phyloP scores from a whole-genome alignment of 2,113 vertebrate species.

The Ardeotis arabs region DNA sequence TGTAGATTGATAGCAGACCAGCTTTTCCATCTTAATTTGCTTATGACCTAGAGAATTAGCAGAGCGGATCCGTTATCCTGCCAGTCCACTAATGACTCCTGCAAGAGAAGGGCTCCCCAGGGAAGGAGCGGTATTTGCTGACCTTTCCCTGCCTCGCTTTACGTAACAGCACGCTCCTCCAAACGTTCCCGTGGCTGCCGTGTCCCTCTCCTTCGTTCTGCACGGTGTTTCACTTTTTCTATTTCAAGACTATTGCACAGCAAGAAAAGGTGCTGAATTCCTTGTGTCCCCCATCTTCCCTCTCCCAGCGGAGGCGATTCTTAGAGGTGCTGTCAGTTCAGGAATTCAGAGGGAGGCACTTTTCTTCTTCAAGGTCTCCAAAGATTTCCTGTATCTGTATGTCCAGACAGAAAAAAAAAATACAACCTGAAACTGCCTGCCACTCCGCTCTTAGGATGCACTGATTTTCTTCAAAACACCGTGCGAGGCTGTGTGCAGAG shows the following conservation, averaged over 20 bases:
- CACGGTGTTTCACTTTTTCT: neutral
- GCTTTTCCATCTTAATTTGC: slow-evolving; percentile 52
- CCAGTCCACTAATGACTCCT: neutral
- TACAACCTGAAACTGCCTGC: neutral
- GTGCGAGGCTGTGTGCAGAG: neutral
- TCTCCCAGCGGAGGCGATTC: slow-evolving; percentile 39
- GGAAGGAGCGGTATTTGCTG: slow-evolving; percentile 42
- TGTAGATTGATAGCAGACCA: neutral
- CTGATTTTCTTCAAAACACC: neutral
- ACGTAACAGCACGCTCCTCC: slow-evolving; percentile 27
- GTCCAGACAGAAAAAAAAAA: slow-evolving; percentile 16
- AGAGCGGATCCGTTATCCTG: slow-evolving; percentile 3
- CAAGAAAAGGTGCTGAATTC: neutral
- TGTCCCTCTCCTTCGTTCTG: neutral
- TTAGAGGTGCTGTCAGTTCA: neutral
- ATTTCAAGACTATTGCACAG: neutral
- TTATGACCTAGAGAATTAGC: slow-evolving; percentile 34
- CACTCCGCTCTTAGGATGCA: neutral
- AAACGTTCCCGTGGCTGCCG: neutral
- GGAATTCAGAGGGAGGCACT: slow-evolving; percentile 39
- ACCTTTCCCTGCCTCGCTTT: slow-evolving; percentile 17
- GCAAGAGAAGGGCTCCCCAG: slow-evolving; percentile 22
- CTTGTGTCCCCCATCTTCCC: neutral
- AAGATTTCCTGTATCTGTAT: slow-evolving; percentile 35
- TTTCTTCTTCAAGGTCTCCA: slow-evolving; percentile 42